phyloP scores from a whole-genome alignment of 2,113 vertebrate species.

The Pseudorectes ferrugineus region DNA sequence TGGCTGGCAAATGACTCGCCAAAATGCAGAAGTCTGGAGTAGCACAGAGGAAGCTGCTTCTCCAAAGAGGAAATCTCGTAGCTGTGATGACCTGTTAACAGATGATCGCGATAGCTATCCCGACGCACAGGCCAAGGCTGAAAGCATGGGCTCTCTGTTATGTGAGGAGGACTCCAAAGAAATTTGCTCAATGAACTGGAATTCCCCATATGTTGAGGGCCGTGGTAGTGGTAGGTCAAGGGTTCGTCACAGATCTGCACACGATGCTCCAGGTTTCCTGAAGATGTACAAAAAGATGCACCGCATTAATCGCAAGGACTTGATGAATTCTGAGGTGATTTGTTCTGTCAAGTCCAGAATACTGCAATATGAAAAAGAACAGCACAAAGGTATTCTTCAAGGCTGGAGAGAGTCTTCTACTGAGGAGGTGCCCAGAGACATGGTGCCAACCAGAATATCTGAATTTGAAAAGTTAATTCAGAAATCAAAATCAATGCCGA shows the following conservation, averaged over 20 bases:
- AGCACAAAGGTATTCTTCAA: slow-evolving; percentile 70
- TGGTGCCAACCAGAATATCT: slow-evolving; percentile 90
- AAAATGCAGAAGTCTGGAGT: slow-evolving; percentile 88
- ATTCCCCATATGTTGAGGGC: slow-evolving; percentile 43
- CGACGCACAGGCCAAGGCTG: slow-evolving; percentile 79
- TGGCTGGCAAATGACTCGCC: slow-evolving; percentile 83
- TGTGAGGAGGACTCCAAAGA: slow-evolving; percentile 78
- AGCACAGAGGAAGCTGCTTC: slow-evolving; percentile 80
- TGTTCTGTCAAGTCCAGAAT: slow-evolving; percentile 90
- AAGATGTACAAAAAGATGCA: slow-evolving; percentile 96
- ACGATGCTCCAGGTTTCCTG: slow-evolving; percentile 86
- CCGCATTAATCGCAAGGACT: slow-evolving; percentile 88
- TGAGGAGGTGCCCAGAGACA: slow-evolving; percentile 85
- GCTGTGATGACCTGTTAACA: slow-evolving; percentile 84
- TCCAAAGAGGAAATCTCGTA: slow-evolving; percentile 86
- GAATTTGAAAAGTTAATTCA: slow-evolving; percentile 90
- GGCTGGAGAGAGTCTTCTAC: slow-evolving; percentile 77
- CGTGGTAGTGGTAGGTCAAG: slow-evolving; percentile 63
- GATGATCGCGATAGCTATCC: slow-evolving; percentile 73
- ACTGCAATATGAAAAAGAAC: slow-evolving; percentile 86
- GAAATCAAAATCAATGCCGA: slow-evolving; percentile 95
- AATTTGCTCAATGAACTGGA: slow-evolving; percentile 62
- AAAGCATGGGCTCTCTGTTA: slow-evolving; percentile 85
- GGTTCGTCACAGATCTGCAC: slow-evolving; percentile 80
- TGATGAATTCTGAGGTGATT: slow-evolving; percentile 88